Evolutionary conservation across 2,797 vertebrate genomes (phyloP).

Genomic region (Alectoris magna): DNA sequence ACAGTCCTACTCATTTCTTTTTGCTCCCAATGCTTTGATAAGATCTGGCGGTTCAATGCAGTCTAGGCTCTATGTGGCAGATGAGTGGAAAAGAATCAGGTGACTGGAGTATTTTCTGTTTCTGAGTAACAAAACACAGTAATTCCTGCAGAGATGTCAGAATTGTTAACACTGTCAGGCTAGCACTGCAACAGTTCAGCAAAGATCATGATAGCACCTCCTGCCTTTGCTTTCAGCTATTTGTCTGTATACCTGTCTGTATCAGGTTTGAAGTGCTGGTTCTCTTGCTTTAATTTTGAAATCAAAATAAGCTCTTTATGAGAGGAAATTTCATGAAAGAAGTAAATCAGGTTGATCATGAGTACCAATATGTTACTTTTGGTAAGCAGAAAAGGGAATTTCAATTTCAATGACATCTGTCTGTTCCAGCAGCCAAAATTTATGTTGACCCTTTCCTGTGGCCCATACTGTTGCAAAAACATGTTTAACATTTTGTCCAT

Average conservation of each 20-base stretch:
- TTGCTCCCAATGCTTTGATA: not conserved
- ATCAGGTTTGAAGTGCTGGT: not conserved
- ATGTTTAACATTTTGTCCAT: not conserved
- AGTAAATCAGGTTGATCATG: not conserved
- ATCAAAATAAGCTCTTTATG: not conserved
- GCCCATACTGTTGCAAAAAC: not conserved
- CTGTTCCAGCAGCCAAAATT: not conserved
- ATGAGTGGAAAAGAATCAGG: not conserved
- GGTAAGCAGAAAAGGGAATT: not conserved
- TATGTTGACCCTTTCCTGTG: not conserved
- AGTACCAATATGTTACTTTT: not conserved
- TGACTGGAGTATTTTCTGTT: not conserved
- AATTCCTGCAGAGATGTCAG: not conserved
- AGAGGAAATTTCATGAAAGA: not conserved
- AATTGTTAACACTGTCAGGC: not conserved
- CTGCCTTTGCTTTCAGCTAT: not conserved
- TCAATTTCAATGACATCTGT: not conserved
- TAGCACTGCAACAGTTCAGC: not conserved
- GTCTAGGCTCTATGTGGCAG: not conserved
- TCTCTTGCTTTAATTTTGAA: not conserved
- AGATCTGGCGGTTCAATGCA: constrained; percentile 33
- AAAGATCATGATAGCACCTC: not conserved
- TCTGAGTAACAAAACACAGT: accelerated
- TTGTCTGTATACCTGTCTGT: not conserved
- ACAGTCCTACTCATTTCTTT: not conserved